These are phyloP conservation scores for Clupea harengus DNA, from an alignment of 2,113 vertebrate species.

Conservation along the genomic window DNA sequence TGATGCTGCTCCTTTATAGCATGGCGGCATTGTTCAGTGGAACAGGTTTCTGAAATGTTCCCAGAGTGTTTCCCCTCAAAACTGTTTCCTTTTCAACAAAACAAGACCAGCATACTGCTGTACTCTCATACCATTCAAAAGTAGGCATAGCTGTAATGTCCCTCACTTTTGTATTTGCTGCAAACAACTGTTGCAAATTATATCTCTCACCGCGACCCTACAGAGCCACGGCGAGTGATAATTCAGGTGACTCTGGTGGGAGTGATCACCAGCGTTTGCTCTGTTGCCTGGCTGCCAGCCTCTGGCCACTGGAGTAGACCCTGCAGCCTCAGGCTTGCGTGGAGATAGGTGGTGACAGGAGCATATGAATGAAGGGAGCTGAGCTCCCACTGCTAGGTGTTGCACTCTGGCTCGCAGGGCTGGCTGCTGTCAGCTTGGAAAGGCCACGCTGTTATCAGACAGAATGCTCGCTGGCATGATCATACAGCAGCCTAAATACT, in stretches of 20 bases:
- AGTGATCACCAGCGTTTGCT: too few relatives aligned
- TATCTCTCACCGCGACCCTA: background rate
- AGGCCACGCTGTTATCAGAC: background rate
- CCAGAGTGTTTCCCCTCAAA: background rate
- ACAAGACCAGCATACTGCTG: background rate
- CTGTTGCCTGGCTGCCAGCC: background rate
- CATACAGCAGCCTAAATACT: conserved; percentile 1
- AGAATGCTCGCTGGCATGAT: conserved; percentile 20
- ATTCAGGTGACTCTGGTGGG: background rate
- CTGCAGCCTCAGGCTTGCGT: background rate
- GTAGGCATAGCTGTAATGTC: background rate
- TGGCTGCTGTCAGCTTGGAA: conserved; percentile 10
- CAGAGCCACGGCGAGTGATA: background rate
- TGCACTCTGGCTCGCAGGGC: background rate
- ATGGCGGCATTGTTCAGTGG: background rate
- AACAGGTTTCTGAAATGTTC: background rate
- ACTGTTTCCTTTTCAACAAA: background rate
- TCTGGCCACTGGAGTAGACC: background rate
- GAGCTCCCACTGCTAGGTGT: background rate
- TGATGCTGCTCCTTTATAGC: background rate
- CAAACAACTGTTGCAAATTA: background rate
- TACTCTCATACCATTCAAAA: background rate
- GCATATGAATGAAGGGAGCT: background rate
- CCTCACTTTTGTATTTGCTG: background rate
- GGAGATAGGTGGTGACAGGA: background rate